A percentile compares a stretch with the other conserved stretches of the same genome.
Evolutionary conservation across 2,113 vertebrate species (phyloP).

Genomic region (Oreotrochilus melanogaster): DNA sequence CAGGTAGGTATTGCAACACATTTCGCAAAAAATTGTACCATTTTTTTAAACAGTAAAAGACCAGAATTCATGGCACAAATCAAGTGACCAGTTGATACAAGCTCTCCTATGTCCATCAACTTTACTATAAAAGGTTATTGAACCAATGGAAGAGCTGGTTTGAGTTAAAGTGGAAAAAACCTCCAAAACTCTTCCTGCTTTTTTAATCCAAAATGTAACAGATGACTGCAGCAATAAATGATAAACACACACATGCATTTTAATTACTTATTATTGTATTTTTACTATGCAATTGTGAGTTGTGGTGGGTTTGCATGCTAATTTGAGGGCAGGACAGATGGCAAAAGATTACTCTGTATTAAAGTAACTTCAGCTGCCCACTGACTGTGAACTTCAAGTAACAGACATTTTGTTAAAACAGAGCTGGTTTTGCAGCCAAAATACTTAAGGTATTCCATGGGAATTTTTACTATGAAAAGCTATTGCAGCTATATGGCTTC

Average conservation of each 20-base stretch:
- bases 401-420: not conserved
- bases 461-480: not conserved
- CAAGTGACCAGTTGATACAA: not conserved
- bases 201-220: not conserved
- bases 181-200: not conserved
- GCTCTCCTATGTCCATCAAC: not conserved
- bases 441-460: not conserved
- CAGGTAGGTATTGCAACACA: not conserved
- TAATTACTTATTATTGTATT: constrained; percentile 3
- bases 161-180: not conserved
- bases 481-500: not conserved
- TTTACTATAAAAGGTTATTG: not conserved
- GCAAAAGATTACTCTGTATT: not conserved
- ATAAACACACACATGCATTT: not conserved
- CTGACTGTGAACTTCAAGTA: not conserved
- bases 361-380: constrained; percentile 1
- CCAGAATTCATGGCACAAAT: not conserved
- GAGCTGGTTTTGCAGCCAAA: not conserved
- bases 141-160: accelerated
- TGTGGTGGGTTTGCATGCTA: not conserved
- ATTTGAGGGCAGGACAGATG: constrained; percentile 33
- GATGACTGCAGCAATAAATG: not conserved
- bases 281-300: not conserved
- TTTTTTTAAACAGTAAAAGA: not conserved
- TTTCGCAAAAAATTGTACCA: not conserved